phyloP scores from a whole-genome alignment of 2,113 vertebrate species.

The Sclerurus mexicanus region DNA sequence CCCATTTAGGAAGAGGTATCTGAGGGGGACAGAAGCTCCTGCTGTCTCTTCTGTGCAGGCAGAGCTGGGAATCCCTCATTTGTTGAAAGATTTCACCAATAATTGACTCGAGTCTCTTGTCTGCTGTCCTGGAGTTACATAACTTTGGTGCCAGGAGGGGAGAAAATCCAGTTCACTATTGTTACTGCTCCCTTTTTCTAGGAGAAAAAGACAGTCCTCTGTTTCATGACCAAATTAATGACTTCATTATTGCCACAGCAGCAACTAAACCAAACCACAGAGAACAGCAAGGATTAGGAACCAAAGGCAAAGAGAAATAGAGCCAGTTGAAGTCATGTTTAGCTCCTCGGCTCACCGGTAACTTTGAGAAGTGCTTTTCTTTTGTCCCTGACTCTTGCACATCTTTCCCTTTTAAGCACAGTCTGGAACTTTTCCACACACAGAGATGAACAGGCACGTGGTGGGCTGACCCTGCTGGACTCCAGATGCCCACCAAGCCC shows the following conservation, averaged over 20 bases:
- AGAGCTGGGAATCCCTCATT: neutral
- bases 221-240: neutral
- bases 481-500: neutral
- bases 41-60: neutral
- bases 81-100: neutral
- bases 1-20: neutral
- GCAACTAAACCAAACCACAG: neutral
- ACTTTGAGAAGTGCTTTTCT: neutral
- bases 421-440: neutral
- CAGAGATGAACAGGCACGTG: accelerated
- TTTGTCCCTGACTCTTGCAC: neutral
- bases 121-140: neutral
- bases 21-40: neutral
- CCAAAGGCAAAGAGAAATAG: neutral
- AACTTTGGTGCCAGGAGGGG: neutral
- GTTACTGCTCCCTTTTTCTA: neutral
- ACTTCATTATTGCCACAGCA: neutral
- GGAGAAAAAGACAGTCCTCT: neutral
- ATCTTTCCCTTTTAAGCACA: neutral
- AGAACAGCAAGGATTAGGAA: neutral
- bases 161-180: neutral
- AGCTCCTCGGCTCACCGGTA: neutral
- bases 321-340: neutral
- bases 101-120: neutral
- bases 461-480: neutral